Evolutionary conservation across 2,888 invertebrate genomes (phyloP).

Genomic region (Trachelus tabidus): DNA sequence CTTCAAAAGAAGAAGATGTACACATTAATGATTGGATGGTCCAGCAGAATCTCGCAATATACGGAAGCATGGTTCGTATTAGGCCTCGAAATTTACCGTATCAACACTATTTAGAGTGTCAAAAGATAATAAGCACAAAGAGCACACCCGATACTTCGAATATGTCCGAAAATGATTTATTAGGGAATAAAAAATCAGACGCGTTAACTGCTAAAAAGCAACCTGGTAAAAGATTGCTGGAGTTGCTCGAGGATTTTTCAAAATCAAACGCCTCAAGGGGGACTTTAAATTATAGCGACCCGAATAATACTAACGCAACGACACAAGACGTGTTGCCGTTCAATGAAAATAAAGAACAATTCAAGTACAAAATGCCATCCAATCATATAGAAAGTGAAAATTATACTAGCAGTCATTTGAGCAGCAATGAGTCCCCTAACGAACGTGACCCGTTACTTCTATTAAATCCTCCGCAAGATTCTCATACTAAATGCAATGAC

Average conservation of each 20-base stretch:
- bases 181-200: not conserved
- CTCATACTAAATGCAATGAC: not conserved
- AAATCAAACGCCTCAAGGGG: not conserved
- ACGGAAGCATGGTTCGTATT: slow-evolving; percentile 58
- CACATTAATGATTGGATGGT: slow-evolving; percentile 56
- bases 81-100: slow-evolving; percentile 41
- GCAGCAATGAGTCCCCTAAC: not conserved
- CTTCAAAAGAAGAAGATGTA: slow-evolving; percentile 45
- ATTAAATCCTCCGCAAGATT: not conserved
- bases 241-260: not conserved
- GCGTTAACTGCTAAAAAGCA: not conserved
- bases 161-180: not conserved
- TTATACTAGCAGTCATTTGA: not conserved
- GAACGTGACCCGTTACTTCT: not conserved
- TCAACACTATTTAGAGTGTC: slow-evolving; percentile 20
- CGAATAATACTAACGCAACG: not conserved
- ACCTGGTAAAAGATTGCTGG: not conserved
- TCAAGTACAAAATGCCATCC: not conserved
- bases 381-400: not conserved
- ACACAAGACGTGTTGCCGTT: not conserved
- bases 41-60: slow-evolving; percentile 40
- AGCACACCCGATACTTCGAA: not conserved
- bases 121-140: not conserved
- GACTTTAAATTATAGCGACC: not conserved
- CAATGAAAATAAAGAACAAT: not conserved